Evolutionary conservation across 2,113 vertebrate genomes (phyloP).

Genomic region (Meleagris gallopavo): DNA sequence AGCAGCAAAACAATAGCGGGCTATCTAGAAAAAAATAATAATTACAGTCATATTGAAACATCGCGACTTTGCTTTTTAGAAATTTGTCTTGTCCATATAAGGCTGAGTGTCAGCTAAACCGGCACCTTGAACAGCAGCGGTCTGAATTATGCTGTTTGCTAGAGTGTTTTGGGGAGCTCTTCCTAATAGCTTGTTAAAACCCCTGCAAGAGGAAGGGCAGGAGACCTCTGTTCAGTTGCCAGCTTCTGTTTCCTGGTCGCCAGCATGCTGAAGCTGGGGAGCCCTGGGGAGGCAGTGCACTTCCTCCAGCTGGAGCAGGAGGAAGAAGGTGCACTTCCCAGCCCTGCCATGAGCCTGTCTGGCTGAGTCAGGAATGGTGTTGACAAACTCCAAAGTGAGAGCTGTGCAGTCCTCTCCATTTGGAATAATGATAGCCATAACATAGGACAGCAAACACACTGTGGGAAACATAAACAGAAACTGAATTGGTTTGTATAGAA

Average conservation of each 20-base stretch:
- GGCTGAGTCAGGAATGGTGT: background rate
- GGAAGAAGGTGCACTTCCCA: background rate
- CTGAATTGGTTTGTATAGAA: background rate
- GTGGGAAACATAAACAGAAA: background rate
- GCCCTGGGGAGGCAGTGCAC: background rate
- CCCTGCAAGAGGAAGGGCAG: background rate
- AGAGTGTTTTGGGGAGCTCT: background rate
- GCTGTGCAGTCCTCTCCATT: background rate
- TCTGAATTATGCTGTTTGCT: background rate
- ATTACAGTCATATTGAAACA: background rate
- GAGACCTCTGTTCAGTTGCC: background rate
- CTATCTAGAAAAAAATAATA: background rate
- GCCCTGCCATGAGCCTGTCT: background rate
- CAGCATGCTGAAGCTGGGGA: background rate
- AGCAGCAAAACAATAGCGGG: background rate
- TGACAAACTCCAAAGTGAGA: background rate
- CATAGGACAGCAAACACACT: background rate
- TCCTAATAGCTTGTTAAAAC: background rate
- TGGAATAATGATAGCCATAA: background rate
- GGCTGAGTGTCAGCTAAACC: background rate
- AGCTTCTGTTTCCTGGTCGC: background rate
- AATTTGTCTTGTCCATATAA: background rate
- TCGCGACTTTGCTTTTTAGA: background rate
- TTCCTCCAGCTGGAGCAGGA: background rate
- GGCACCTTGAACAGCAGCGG: background rate